Conservation (phyloP, 1,140 invertebrate genomes). For the Leptoteleia sp. region DNA sequence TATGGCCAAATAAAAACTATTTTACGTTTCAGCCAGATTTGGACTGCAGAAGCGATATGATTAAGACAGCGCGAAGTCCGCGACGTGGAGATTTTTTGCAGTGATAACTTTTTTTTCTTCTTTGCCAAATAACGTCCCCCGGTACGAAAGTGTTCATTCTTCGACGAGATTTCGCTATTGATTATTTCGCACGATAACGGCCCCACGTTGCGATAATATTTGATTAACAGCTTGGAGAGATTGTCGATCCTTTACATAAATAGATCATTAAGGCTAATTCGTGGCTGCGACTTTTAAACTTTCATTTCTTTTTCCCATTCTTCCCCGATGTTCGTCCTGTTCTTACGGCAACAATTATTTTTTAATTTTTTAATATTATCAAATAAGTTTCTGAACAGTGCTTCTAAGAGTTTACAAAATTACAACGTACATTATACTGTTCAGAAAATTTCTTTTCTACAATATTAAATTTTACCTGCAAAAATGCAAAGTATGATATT, state of each 20-base stretch:
- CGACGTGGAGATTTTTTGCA: not conserved
- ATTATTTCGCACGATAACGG: conserved; percentile 27
- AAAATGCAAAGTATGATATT: too few relatives aligned
- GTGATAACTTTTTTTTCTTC: too few relatives aligned
- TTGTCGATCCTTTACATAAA: too few relatives aligned
- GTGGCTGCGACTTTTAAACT: conserved; percentile 7
- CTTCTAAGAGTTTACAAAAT: too few relatives aligned
- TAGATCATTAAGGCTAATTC: not conserved
- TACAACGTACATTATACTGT: too few relatives aligned
- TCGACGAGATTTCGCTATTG: conserved; percentile 10
- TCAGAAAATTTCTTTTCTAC: too few relatives aligned
- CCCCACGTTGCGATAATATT: not conserved
- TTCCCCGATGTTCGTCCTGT: too few relatives aligned
- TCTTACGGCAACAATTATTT: too few relatives aligned
- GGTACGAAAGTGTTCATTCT: conserved; percentile 5
- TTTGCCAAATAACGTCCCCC: conserved; percentile 6
- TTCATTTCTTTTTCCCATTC: not conserved
- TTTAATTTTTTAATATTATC: not conserved
- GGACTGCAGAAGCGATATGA: not conserved
- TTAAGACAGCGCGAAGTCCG: not conserved
- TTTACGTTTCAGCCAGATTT: conserved; percentile 3
- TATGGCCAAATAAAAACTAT: conserved; percentile 8
- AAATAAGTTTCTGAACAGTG: too few relatives aligned
- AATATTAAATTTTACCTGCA: too few relatives aligned
- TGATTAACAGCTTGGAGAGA: too few relatives aligned